These are phyloP conservation scores for Caenorhabditis latens DNA, from an alignment of 1,140 invertebrate species.

Conservation along the genomic window DNA sequence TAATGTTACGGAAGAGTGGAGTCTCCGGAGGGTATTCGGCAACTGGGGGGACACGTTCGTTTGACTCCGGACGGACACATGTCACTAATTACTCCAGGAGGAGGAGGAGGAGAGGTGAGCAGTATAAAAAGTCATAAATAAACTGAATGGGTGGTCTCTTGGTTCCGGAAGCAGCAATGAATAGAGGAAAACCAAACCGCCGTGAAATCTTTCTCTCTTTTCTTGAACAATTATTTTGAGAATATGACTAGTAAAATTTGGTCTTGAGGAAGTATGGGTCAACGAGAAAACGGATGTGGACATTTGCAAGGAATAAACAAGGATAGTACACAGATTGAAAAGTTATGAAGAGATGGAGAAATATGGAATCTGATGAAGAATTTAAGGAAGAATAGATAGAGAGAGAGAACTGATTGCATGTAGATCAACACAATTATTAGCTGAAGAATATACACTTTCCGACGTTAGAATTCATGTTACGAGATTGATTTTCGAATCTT, in stretches of 20 bases:
- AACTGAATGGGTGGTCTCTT: background rate
- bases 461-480: too few species aligned
- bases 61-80: background rate
- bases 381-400: too few species aligned
- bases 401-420: too few species aligned
- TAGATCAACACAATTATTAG: too few species aligned
- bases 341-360: background rate
- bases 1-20: slow-evolving; percentile 18
- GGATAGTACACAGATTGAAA: slow-evolving; percentile 11
- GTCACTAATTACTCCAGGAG: slow-evolving; percentile 27
- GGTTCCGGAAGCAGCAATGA: background rate
- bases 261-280: slow-evolving; percentile 28
- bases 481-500: too few species aligned
- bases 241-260: background rate
- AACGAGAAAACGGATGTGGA: background rate
- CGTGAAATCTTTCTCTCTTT: slow-evolving; percentile 32
- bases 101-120: background rate
- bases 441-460: too few species aligned
- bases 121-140: slow-evolving; percentile 44
- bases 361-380: too few species aligned
- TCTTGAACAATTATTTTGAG: background rate
- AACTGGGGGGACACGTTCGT: too few species aligned
- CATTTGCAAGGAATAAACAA: background rate
- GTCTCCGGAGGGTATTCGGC: background rate
- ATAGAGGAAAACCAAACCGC: background rate